phyloP scores from a whole-genome alignment of 2,113 vertebrate species.

The Oxyruncus cristatus region DNA sequence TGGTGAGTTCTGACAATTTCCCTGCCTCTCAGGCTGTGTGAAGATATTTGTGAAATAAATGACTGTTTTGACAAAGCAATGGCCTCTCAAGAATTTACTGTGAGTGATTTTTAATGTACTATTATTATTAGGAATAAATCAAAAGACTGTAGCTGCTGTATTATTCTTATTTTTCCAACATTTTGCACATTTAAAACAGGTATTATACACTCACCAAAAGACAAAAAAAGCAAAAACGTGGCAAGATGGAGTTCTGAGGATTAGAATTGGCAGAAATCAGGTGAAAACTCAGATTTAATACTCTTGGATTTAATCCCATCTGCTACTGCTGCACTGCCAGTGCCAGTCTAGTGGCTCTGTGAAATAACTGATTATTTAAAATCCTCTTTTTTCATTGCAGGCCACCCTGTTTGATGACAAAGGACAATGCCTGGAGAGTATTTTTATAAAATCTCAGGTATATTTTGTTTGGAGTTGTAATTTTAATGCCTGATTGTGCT shows the following conservation, averaged over 20 bases:
- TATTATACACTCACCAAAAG: constrained; percentile 82
- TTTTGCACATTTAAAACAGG: constrained; percentile 39
- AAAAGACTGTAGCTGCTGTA: not conserved
- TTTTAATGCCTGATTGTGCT: not conserved
- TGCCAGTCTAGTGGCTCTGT: not conserved
- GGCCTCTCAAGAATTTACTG: constrained; percentile 63
- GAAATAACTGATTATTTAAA: not conserved
- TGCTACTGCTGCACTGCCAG: not conserved
- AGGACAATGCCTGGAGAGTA: constrained; percentile 75
- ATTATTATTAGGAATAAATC: not conserved
- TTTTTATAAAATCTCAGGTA: constrained; percentile 80
- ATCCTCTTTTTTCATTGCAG: constrained; percentile 49
- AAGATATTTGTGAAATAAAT: not conserved
- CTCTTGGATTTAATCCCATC: rapidly evolving
- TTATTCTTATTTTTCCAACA: not conserved
- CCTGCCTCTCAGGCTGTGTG: not conserved
- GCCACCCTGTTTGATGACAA: constrained; percentile 76
- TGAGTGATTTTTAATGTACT: constrained; percentile 32
- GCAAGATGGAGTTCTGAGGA: constrained; percentile 80
- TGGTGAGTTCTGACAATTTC: not conserved
- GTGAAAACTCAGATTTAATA: constrained; percentile 29
- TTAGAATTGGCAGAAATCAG: constrained; percentile 62
- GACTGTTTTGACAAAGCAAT: not conserved
- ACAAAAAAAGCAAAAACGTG: constrained; percentile 79
- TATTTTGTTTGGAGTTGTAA: not conserved